Base-by-base conservation (phyloP, 2,113 vertebrate genomes). In the Aldabrachelys gigantea region DNA sequence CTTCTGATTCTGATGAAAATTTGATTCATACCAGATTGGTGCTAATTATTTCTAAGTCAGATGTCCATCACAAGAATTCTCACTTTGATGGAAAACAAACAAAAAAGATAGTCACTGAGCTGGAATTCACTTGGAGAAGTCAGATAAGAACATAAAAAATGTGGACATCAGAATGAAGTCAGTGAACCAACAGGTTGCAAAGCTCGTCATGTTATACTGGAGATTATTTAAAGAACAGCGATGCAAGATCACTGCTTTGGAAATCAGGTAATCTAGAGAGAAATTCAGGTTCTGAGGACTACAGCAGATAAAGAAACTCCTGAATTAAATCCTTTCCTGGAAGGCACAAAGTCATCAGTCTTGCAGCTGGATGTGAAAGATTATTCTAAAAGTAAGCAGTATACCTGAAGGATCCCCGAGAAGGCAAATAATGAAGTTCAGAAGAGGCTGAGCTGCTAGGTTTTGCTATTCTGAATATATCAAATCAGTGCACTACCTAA, bases 351-450 rank as follows among this genome's bases (percentile, higher is more conserved):
- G 59, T 11, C 2, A 24, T 25, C 7, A 54, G 59, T 88, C 5
- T 82, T 90, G 82, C 80, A 88, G 52, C 54, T 76, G 84, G 75
- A 27, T 80, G 56, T 88, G 87, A 69, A 75, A 92, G 53, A 86
- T 80, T 56, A 88, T 82, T 56, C 24, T 89, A 76, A 87, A 44
- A 57, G 24, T 84, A 87, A 94, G 93, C 62, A 92, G 41, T 8
- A 25, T 91, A 47, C n/a, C 86, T 94, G 81, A 78, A 89, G 82
- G 91, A 94, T 78, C 76, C 59, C 59, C 62, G 80, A 59, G 76
- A 89, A 3, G 75, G 47, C 76, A 92, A 87, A 93, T 12, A 90
- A 85, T 80, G 50, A 79, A 19, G 90, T 82, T n/a, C 75, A 27
- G 52, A 93, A 80, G 69, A 84, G 82, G 83, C 57, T 91, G 93